phyloP scores from a whole-genome alignment of 2,888 invertebrate genomes.

The Chrysina gloriosa region DNA sequence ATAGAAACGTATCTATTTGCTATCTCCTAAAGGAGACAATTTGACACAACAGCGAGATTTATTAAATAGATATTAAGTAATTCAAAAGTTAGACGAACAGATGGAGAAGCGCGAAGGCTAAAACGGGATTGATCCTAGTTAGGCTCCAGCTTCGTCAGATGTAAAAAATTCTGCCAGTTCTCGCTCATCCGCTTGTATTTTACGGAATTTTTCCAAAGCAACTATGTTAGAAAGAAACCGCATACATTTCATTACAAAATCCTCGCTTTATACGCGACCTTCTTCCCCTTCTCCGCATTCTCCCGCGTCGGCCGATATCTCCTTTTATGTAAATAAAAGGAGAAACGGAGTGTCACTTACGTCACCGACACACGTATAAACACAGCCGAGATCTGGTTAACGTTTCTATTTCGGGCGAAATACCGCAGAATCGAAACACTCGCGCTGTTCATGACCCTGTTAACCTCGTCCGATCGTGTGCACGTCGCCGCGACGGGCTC shows the following conservation, averaged over 20 bases:
- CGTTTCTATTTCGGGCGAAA: constrained; percentile 32
- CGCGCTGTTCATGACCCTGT: constrained; percentile 16
- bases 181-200: too few species aligned
- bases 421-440: constrained; percentile 25
- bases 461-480: neutral
- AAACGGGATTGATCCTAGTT: too few species aligned
- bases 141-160: too few species aligned
- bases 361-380: constrained; percentile 24
- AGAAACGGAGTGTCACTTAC: constrained; percentile 20
- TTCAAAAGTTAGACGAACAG: too few species aligned
- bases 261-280: neutral
- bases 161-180: too few species aligned
- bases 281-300: neutral
- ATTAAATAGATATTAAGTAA: too few species aligned
- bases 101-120: too few species aligned
- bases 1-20: too few species aligned
- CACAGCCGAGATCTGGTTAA: constrained; percentile 28
- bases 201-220: too few species aligned
- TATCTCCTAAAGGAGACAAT: too few species aligned
- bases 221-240: neutral
- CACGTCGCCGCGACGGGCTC: neutral
- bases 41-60: too few species aligned
- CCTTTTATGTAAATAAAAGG: constrained; percentile 35
- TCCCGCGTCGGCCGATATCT: constrained; percentile 18
- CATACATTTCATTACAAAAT: neutral